Evolutionary conservation across 2,888 invertebrate species (phyloP).

Genomic region (Eupithecia vulgata): DNA sequence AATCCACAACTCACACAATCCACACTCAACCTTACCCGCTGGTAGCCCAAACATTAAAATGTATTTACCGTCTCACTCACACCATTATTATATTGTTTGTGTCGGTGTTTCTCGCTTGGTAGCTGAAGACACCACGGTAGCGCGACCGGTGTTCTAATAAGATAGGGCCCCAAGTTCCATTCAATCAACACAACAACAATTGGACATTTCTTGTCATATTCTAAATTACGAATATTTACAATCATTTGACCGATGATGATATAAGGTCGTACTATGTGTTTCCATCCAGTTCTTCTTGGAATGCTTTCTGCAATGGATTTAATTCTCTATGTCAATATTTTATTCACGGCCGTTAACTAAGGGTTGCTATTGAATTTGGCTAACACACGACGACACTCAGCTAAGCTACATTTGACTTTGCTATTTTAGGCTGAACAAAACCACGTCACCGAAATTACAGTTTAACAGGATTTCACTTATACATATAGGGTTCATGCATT

Average conservation of each 20-base stretch:
- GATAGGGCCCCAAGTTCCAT: slow-evolving; percentile 1
- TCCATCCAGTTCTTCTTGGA: slow-evolving; percentile 76
- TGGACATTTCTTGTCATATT: slow-evolving; percentile 29
- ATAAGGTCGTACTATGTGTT: slow-evolving; percentile 72
- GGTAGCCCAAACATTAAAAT: no score
- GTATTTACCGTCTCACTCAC: no score
- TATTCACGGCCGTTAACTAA: slow-evolving; percentile 44
- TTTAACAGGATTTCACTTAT: slow-evolving; percentile 52
- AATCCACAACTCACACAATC: no score
- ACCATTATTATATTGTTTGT: no score
- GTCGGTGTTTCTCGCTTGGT: no score
- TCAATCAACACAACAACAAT: slow-evolving; percentile 23
- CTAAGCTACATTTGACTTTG: slow-evolving; percentile 66
- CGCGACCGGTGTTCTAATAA: no score
- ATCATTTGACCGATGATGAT: slow-evolving; percentile 58
- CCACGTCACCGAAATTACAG: slow-evolving; percentile 26
- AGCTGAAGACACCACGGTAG: no score
- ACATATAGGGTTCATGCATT: slow-evolving; percentile 67
- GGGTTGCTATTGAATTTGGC: slow-evolving; percentile 38
- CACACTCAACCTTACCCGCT: no score
- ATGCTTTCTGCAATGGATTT: slow-evolving; percentile 82
- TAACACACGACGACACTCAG: slow-evolving; percentile 68
- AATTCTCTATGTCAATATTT: slow-evolving; percentile 69
- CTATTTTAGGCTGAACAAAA: slow-evolving; percentile 49
- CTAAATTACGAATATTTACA: slow-evolving; percentile 33